Conservation (phyloP, 2,797 vertebrate species). For the Apogon talboti region DNA sequence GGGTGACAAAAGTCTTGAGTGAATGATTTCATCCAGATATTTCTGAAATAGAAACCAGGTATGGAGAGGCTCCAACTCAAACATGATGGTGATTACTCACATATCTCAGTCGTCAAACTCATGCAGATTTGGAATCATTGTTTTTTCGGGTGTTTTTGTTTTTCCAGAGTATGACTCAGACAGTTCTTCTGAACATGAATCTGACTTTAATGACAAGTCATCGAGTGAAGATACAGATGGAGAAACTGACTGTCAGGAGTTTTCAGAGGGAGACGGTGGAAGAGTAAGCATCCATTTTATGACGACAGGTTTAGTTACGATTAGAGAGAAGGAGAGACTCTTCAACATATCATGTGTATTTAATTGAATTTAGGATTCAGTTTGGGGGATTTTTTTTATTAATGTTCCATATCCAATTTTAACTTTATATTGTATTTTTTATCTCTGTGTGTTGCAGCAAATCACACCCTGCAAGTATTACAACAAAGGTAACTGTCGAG, state of each 20-base stretch:
- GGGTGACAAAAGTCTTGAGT: no score
- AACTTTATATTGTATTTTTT: background rate
- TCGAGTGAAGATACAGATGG: constrained; percentile 6
- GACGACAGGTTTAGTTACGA: background rate
- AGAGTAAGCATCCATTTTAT: background rate
- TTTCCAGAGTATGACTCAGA: constrained; percentile 12
- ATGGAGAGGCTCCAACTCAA: no score
- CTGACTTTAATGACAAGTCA: background rate
- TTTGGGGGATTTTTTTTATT: no score
- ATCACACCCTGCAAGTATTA: constrained; percentile 69
- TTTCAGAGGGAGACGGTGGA: background rate
- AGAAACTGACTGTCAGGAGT: constrained; percentile 24
- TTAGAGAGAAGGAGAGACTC: background rate
- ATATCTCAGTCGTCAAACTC: background rate
- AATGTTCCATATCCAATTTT: no score
- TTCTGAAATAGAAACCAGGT: no score
- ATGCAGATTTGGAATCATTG: background rate
- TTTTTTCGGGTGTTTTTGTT: background rate
- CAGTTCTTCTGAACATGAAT: background rate
- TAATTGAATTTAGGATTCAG: no score
- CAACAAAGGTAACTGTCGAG: constrained; percentile 67
- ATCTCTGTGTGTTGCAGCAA: constrained; percentile 2
- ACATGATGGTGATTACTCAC: no score
- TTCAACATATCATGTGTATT: background rate
- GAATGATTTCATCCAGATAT: no score